Conservation (phyloP, 2,113 vertebrate species). For the Podilymbus podiceps region DNA sequence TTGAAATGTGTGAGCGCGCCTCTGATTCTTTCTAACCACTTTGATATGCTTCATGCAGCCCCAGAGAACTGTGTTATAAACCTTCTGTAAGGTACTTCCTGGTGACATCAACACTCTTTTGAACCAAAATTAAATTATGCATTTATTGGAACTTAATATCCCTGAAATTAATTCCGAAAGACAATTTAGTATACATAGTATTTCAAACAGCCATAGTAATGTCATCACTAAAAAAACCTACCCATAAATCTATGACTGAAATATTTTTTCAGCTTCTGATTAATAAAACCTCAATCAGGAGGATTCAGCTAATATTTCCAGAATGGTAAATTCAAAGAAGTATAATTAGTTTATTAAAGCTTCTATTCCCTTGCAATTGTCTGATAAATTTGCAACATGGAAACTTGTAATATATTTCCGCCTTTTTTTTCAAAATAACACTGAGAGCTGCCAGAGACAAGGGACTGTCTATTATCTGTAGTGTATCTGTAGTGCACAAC, state of each 20-base stretch:
- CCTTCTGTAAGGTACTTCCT: neutral
- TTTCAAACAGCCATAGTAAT: slow-evolving; percentile 33
- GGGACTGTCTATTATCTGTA: neutral
- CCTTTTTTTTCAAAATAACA: neutral
- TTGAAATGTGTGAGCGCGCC: neutral
- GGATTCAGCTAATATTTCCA: neutral
- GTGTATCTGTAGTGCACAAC: neutral
- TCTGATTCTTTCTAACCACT: neutral
- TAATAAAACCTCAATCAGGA: neutral
- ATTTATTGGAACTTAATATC: slow-evolving; percentile 41
- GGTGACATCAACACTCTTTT: neutral
- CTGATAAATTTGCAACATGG: neutral
- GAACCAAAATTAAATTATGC: slow-evolving; percentile 48
- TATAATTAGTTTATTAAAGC: neutral
- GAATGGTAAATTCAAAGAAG: neutral
- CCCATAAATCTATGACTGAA: neutral
- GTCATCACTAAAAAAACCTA: neutral
- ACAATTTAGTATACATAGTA: slow-evolving; percentile 20
- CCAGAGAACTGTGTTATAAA: neutral
- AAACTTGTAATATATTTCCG: neutral
- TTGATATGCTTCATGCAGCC: neutral
- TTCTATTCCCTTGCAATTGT: neutral
- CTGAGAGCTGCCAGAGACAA: neutral
- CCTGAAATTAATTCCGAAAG: slow-evolving; percentile 59
- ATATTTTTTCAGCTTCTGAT: neutral